Conservation (phyloP, 1,140 invertebrate species). For the Grapholita molesta region DNA sequence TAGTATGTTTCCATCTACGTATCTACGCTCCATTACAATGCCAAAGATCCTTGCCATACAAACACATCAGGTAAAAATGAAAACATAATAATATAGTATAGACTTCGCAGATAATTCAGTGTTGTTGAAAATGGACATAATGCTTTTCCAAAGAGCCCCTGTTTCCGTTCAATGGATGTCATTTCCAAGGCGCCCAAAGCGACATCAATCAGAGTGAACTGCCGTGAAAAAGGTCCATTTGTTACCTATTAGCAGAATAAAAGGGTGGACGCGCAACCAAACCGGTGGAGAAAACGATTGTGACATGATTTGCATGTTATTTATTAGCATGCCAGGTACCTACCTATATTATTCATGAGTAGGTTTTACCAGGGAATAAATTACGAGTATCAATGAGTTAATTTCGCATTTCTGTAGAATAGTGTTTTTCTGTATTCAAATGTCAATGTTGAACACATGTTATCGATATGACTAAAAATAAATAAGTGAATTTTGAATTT, state of each 20-base stretch:
- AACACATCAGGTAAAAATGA: background rate
- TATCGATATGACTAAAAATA: too few species aligned
- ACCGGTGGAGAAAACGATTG: constrained; percentile 1
- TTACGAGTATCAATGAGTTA: too few species aligned
- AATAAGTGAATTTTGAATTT: too few species aligned
- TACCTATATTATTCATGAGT: background rate
- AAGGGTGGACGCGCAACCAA: constrained; percentile 4
- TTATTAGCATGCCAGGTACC: background rate
- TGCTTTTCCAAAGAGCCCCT: background rate
- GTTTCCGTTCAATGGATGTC: background rate
- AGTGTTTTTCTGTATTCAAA: too few species aligned
- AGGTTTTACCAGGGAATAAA: background rate
- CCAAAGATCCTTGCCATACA: too few species aligned
- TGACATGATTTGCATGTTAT: background rate
- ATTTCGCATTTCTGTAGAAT: too few species aligned
- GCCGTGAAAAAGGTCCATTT: constrained; percentile 15
- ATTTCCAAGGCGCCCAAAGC: constrained; percentile 2
- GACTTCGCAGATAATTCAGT: background rate
- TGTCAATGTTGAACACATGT: too few species aligned
- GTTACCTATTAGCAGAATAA: constrained; percentile 13
- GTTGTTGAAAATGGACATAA: background rate
- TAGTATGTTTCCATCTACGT: too few species aligned
- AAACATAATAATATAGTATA: background rate
- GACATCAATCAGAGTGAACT: background rate
- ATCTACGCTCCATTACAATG: too few species aligned